These are phyloP conservation scores for Diphyllodes magnificus DNA, from an alignment of 2,113 vertebrate genomes.

Conservation along the genomic window DNA sequence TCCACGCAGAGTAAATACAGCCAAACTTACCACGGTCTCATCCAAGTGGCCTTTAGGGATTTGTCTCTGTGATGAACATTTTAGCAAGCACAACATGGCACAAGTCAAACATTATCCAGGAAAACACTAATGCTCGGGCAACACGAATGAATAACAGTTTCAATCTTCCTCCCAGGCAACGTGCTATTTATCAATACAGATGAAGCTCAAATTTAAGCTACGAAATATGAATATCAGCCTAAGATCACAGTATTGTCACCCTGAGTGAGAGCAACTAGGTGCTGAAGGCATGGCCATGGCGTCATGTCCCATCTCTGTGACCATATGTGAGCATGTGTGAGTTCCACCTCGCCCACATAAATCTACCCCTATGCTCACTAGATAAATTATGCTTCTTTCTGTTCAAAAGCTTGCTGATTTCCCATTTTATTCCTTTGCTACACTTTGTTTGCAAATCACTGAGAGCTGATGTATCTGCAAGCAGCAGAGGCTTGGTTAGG, in stretches of 20 bases:
- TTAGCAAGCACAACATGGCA: neutral
- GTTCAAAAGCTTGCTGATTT: neutral
- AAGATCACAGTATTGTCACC: neutral
- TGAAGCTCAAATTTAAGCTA: neutral
- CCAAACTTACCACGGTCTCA: neutral
- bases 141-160: rapidly evolving
- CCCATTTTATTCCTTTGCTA: neutral
- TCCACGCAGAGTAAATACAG: neutral
- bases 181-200: neutral
- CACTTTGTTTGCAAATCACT: neutral
- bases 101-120: neutral
- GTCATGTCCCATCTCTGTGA: neutral
- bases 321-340: rapidly evolving
- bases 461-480: neutral
- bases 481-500: neutral
- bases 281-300: neutral
- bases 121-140: neutral
- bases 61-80: neutral
- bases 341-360: neutral
- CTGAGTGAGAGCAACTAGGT: neutral
- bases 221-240: neutral
- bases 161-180: neutral
- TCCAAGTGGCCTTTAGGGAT: neutral
- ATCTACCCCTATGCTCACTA: neutral
- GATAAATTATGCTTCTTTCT: neutral